These are phyloP conservation scores for Leucopsar rothschildi DNA, from an alignment of 2,113 vertebrate species.

Conservation along the genomic window DNA sequence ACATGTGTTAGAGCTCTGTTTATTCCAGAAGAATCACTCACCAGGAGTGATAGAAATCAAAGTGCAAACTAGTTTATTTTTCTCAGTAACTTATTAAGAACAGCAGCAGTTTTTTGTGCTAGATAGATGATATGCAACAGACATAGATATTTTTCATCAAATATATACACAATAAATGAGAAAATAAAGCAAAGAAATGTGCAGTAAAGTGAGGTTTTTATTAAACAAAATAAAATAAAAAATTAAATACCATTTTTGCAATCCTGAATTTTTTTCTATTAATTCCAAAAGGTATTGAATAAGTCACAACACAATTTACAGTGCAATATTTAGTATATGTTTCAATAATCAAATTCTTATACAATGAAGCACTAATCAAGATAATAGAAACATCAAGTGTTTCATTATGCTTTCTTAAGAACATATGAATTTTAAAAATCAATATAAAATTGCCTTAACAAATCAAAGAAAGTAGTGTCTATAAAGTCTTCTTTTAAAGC, in stretches of 20 bases:
- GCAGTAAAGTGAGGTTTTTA: conserved; percentile 35
- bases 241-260: background rate
- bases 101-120: conserved; percentile 18
- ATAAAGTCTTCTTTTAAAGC: background rate
- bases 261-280: conserved; percentile 32
- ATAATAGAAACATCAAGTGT: background rate
- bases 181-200: conserved; percentile 55
- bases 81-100: conserved; percentile 60
- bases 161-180: background rate
- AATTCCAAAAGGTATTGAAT: conserved; percentile 14
- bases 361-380: background rate
- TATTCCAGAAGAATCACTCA: conserved; percentile 62
- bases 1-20: conserved; percentile 65
- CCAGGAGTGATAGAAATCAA: conserved; percentile 64
- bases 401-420: conserved; percentile 23
- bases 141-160: background rate
- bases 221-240: conserved; percentile 46
- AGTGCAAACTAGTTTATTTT: conserved; percentile 68
- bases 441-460: conserved; percentile 4
- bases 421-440: conserved; percentile 14
- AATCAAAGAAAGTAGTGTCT: background rate
- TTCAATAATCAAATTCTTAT: conserved; percentile 9
- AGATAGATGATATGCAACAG: conserved; percentile 34
- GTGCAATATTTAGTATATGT: background rate
- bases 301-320: conserved; percentile 29